A percentile compares a stretch with the other conserved stretches of the same genome.
phyloP scores from a whole-genome alignment of 2,113 vertebrate species.

The Hemichromis elongatus region DNA sequence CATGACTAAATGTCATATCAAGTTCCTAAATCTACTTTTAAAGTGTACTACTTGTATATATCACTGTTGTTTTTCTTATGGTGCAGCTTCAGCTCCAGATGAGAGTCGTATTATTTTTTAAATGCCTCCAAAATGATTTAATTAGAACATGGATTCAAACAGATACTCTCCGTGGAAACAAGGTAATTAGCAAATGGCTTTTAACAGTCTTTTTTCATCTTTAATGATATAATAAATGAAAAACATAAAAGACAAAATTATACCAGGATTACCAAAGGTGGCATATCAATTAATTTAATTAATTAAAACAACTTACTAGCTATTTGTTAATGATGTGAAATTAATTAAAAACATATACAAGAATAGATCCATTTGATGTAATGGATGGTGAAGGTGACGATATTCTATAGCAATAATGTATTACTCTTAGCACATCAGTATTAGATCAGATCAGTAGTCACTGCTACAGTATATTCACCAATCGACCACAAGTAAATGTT shows the following conservation, averaged over 20 bases:
- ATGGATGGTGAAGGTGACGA: neutral
- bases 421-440: neutral
- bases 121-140: slow-evolving; percentile 37
- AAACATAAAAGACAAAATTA: neutral
- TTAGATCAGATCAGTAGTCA: neutral
- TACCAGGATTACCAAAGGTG: neutral
- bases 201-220: neutral
- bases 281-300: neutral
- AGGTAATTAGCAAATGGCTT: slow-evolving; percentile 31
- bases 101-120: neutral
- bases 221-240: slow-evolving; percentile 2
- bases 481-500: neutral
- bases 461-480: neutral
- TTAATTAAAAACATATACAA: neutral
- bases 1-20: neutral
- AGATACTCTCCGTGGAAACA: slow-evolving; percentile 9
- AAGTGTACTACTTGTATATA: neutral
- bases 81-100: slow-evolving; percentile 1
- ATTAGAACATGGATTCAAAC: slow-evolving; percentile 30
- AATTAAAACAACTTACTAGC: neutral
- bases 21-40: slow-evolving; percentile 1
- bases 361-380: no score
- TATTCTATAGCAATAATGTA: neutral
- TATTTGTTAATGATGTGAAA: neutral
- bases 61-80: neutral